Base-by-base conservation (phyloP, 2,888 invertebrate species). In the Pegoplata infirma region DNA sequence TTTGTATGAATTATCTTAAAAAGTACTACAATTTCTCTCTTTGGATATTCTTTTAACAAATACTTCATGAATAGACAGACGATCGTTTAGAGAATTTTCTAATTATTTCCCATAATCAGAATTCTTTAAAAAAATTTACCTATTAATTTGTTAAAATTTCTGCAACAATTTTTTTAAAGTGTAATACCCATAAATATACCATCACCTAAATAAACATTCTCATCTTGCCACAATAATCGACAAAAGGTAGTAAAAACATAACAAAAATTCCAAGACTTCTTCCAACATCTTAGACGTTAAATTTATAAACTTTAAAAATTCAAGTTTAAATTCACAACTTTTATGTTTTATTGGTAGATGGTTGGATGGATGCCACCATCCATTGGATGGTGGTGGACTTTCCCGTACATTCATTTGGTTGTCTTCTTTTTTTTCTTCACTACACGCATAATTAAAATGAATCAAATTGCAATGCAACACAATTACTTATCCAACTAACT, bases 401-500 rank as follows among this genome's bases (percentile, higher is more conserved):
- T 77, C n/a, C n/a, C 76, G 55, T 76, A 21, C 28, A 47, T 68
- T 16, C 51, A 19, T 32, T 61, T 17, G 14, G n/a, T 47, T 17
- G 7, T 53, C 28, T 21, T 6, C 14, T 16, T 17, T 14, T 36
- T 8, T 44, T 25, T 8, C 28, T 64, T 51, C 46, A 67, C 59
- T 71, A 68, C 63, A 81, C 79, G 82, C 80, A 83, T 82, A 82
- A 82, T 82, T 82, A 82, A 81, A 82, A 82, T 73, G 73, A 82
- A 81, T 82, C 78, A 76, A 81, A 80, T 76, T 77, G 77, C 76
- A 78, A 44, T 68, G 55, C 58, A 66, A 36, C 46, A 47, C 53
- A 76, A 63, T 68, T 75, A 61, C 61, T 74, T 59, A 72, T 19
- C 44, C 44, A 61, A 47, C 49, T 46, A 19, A 32, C 32, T 40